These are phyloP conservation scores for Cyclargus thomasi DNA, from an alignment of 1,140 invertebrate species.

Conservation along the genomic window DNA sequence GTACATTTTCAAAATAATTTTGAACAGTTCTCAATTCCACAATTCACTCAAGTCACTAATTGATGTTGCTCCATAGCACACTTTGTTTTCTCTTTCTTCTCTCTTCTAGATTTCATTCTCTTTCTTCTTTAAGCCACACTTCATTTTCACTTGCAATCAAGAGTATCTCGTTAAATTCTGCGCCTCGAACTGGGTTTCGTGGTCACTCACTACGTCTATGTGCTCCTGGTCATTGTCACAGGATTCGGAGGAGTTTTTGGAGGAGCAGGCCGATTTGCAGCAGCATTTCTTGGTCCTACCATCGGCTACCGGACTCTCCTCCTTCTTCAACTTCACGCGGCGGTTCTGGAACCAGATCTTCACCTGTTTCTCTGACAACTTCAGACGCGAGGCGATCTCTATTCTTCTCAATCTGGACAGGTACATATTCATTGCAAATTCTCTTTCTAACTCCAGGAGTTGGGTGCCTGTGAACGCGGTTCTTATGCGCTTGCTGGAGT, in stretches of 20 bases:
- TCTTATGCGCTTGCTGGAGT: constrained; percentile 86
- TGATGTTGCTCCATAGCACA: not conserved
- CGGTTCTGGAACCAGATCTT: constrained; percentile 97
- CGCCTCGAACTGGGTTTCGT: constrained; percentile 47
- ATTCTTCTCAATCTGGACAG: constrained; percentile 91
- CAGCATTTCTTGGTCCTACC: constrained; percentile 57
- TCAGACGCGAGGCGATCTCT: constrained; percentile 92
- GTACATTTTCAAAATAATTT: not conserved
- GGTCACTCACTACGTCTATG: constrained; percentile 66
- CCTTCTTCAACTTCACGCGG: constrained; percentile 94
- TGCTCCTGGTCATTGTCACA: constrained; percentile 64
- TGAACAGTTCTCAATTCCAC: not conserved
- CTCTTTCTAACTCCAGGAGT: constrained; percentile 91
- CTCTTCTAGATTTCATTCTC: not conserved
- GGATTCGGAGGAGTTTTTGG: constrained; percentile 35
- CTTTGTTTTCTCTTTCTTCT: not conserved
- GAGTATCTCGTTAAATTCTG: constrained; percentile 50
- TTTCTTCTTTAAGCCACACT: too few relatives aligned
- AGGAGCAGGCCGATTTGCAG: constrained; percentile 46
- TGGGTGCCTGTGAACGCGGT: constrained; percentile 96
- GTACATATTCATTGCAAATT: constrained; percentile 94
- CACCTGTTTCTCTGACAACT: constrained; percentile 94
- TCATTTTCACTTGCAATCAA: constrained; percentile 23
- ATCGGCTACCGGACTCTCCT: constrained; percentile 51
- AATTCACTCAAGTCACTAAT: not conserved